Percentiles rank a stretch among this genome's conserved stretches.
phyloP scores from a whole-genome alignment of 1,140 invertebrate genomes.

The Brachystomella parvula region DNA sequence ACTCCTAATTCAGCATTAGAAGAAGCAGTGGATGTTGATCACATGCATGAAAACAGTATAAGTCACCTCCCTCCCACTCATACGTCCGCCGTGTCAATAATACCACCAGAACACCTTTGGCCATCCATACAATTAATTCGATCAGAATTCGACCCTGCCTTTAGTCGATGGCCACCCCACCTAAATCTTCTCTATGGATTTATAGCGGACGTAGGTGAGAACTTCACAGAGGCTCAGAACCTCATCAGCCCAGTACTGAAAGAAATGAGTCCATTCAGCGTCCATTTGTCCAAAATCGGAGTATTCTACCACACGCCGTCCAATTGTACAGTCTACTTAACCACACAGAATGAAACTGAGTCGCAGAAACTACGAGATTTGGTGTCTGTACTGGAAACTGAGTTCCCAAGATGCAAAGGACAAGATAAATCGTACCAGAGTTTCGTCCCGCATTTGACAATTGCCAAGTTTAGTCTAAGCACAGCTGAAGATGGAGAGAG shows the following conservation, averaged over 20 bases:
- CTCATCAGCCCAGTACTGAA: neutral
- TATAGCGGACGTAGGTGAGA: conserved; percentile 1
- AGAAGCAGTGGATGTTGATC: no score
- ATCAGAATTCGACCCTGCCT: conserved; percentile 10
- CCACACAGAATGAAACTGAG: neutral
- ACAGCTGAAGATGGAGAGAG: neutral
- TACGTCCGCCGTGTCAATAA: conserved; percentile 13
- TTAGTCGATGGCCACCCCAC: conserved; percentile 9
- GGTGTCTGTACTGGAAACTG: neutral
- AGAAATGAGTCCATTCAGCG: neutral
- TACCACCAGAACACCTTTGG: conserved; percentile 11
- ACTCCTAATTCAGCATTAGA: no score
- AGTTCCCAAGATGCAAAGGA: neutral
- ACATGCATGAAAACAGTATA: no score
- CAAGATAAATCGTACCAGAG: neutral
- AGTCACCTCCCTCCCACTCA: no score
- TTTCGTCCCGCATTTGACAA: conserved; percentile 11
- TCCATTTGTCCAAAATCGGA: neutral
- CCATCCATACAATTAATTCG: neutral
- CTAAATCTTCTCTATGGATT: conserved; percentile 13
- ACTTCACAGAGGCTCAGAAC: neutral
- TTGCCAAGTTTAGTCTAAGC: neutral
- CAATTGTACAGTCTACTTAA: conserved; percentile 1
- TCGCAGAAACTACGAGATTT: neutral
- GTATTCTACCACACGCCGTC: neutral